Base-by-base conservation (phyloP, 1,140 invertebrate species). In the Physella acuta region DNA sequence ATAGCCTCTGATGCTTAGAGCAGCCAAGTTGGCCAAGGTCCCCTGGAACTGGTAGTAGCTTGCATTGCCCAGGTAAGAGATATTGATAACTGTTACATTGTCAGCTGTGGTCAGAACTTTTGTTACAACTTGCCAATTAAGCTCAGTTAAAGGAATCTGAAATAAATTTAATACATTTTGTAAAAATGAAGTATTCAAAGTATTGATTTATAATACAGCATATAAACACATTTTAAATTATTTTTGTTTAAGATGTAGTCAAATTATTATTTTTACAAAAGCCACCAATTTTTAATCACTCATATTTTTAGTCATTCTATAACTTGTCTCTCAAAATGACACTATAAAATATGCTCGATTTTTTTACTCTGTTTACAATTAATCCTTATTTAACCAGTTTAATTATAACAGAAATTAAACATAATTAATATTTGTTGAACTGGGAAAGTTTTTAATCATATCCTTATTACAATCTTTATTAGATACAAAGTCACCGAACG, bases 41-140 rank as follows among this genome's bases (percentile, higher is more conserved):
- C 51, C 37, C 61, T 49, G 44, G 3, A 63, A 3, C 61, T 63
- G 61, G 30, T 5, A 24, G 39, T 49, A 63, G 16, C 37, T 49
- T 26, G 61, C 37, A 16, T 55, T 24, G 5, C 53, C 53, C 8
- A 14, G 53, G 28, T 14, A 20, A 24, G 20, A 49, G 3, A 4
- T 31, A 20, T 4, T 63, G 61, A 55, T 16, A 24, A 55, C 5
- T 5, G 4, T 55, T 11, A 5, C 24, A 60, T 49, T 63, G 17
- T 17, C 17, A 16, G n/a, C 26, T 11, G 37, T 20, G 11, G 61
- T 49, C 4, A 24, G 4, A 11, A 44, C 39, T 44, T 44, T 44
- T 14, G 24, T 49, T 1, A 49, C 39, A 26, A 28, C 37, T 24
- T 63, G 37, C 61, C 61, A 63, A 24, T 26, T 2, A 51, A 24